Evolutionary conservation across 2,113 vertebrate genomes (phyloP), one percentile per base, ranked within the genome.

Genomic region (Coreoperca whiteheadi): DNA sequence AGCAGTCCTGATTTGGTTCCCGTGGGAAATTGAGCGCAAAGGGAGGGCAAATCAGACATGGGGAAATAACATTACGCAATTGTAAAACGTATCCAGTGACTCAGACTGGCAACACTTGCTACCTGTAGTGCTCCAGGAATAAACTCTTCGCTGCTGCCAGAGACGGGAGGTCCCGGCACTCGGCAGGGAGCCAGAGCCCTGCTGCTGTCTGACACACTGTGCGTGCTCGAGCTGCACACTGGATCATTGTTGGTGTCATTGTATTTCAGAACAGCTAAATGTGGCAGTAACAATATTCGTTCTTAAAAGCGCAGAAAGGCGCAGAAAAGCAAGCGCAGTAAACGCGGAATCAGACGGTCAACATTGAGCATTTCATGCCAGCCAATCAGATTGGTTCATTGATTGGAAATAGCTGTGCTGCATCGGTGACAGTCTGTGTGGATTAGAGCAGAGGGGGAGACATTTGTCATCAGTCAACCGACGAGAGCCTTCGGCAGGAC

Each of bases 401-500:
- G 67, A 63, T 34, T 71, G 30, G 11, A 74, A 51, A 60, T 79
- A 51, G 56, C 71, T 37, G 54, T 21, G 65, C 14, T 59, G 67
- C 48, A 34, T 81, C 60, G 70, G 77, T 80, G 74, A 12, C 68
- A 18, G 28, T 25, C 4, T 61, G 34, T 39, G 32, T 70, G 43
- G 77, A 82, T 85, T 78, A 78, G 74, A 75, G 43, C 2, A 9
- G n/a, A 70, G 37, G 60, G 37, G n/a, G 51, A 14, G 20, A 48
- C 12, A 59, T 65, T 54, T 79, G 82, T 56, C 79, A 66, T 82
- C 89, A 74, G 83, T 69, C 64, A 61, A 48, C 71, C 32, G 57
- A 53, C 8, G 10, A 39, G 57, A 81, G 92, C 65, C 88, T 78
- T 12, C 75, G 71, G 77, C 57, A 92, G 85, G 79, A 77, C 68